phyloP scores from a whole-genome alignment of 2,113 vertebrate species.

The Charina bottae region DNA sequence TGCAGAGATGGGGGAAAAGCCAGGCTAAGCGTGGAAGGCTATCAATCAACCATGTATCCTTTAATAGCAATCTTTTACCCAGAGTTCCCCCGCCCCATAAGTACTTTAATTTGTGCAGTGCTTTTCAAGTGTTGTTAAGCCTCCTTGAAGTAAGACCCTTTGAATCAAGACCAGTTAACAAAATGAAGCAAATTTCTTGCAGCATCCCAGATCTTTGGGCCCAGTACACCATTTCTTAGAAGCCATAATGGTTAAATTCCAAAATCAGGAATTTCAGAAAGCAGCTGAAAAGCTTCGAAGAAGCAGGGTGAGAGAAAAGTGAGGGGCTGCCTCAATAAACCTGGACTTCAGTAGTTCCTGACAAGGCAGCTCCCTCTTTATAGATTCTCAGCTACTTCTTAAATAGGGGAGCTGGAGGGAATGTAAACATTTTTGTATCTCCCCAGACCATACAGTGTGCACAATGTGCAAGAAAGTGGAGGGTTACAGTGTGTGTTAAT shows the following conservation, averaged over 20 bases:
- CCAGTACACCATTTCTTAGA: neutral
- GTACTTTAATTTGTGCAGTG: neutral
- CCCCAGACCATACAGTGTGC: too few relatives aligned
- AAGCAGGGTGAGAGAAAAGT: neutral
- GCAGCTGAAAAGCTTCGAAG: neutral
- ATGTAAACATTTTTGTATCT: too few relatives aligned
- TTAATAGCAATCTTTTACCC: neutral
- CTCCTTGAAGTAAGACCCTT: too few relatives aligned
- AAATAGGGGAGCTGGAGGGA: too few relatives aligned
- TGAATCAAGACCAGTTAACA: neutral
- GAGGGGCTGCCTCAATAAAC: neutral
- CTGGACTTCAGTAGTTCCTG: neutral
- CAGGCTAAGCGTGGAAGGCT: neutral
- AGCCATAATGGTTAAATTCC: neutral
- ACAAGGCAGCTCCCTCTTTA: neutral
- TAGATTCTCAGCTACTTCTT: neutral
- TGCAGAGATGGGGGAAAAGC: conserved; percentile 40
- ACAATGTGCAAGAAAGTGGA: too few relatives aligned
- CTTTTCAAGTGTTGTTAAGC: too few relatives aligned
- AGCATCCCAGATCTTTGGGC: neutral
- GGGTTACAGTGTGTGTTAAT: too few relatives aligned
- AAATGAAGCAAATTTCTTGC: neutral
- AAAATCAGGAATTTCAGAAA: neutral
- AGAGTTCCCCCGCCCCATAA: neutral
- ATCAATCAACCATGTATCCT: neutral